Base-by-base conservation (phyloP, 2,888 invertebrate species). In the Heliconius sara region DNA sequence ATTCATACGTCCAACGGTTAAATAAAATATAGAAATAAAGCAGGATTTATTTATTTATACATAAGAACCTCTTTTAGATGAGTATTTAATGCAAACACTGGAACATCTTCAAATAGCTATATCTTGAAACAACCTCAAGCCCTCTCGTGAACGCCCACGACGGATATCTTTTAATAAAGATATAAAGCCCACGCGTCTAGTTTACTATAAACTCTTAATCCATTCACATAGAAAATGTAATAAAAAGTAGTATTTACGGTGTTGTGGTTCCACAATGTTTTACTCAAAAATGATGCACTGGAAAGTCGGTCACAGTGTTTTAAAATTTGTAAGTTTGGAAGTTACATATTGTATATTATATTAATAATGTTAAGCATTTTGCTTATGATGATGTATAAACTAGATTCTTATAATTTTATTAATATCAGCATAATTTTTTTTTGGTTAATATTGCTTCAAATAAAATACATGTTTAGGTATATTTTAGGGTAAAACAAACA, bases 71-170 rank as follows among this genome's bases (percentile, higher is more conserved):
- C 78, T 79, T 73, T 67, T 47, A 60, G 67, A 66, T 4, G 27
- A 79, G 74, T 79, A 79, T 75, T 79, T 79, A 74, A 68, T 57
- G 74, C 75, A 77, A 79, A 74, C 79, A 79, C 76, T 81, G 52
- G 76, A 70, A 39, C 67, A 65, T 73, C 68, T 79, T 73, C 76
- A 79, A 80, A 68, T 63, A 75, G 72, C 78, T 81, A 19, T 25
- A 73, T 81, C 78, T 79, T 78, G 47, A 60, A 75, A 78, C 74
- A 71, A 74, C 68, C 57, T 70, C 57, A 57, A 71, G 70, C 66
- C 57, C 65, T 76, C 80, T 77, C 65, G 74, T 75, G 79, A 39
- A 75, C 79, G 79, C 79, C 79, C 63, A 79, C 79, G 60, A 43
- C 67, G 63, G 67, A 30, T 79, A 60, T 78, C 67, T 74, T 68